Conservation (phyloP, 2,113 vertebrate species). For the Asarcornis scutulata region DNA sequence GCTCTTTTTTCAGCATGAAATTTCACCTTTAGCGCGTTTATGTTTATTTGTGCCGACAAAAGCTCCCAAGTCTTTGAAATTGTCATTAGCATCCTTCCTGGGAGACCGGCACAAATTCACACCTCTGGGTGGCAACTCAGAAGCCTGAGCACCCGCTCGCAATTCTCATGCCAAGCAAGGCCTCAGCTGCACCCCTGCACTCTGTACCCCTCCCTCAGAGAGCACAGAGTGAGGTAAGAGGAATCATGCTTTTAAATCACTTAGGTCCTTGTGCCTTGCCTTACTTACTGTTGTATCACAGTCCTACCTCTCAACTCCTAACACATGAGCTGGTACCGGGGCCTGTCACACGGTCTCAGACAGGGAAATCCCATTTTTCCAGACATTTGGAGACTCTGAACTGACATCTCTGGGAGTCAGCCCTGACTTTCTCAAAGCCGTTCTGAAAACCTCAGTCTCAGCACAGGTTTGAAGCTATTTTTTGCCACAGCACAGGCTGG, state of each 20-base stretch:
- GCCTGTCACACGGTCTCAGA: background rate
- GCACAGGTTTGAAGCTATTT: background rate
- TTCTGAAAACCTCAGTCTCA: background rate
- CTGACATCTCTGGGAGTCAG: background rate
- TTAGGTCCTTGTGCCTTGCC: background rate
- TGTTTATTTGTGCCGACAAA: background rate
- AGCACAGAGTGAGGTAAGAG: background rate
- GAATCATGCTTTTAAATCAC: background rate
- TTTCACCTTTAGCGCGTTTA: background rate
- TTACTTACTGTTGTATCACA: accelerated
- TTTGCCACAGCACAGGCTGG: background rate
- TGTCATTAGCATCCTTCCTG: constrained; percentile 21
- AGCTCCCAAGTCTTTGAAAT: background rate
- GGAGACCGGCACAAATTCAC: background rate
- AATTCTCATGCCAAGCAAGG: background rate
- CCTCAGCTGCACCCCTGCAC: background rate
- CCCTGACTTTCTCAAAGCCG: background rate
- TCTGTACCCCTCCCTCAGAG: background rate
- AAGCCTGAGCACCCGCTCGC: accelerated
- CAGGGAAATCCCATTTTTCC: background rate
- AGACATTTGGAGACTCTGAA: background rate
- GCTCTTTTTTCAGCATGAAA: background rate
- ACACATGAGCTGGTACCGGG: background rate
- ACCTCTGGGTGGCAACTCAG: background rate
- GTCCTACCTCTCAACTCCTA: accelerated